Base-by-base conservation (phyloP, 2,797 vertebrate genomes). In the Mormyrus hasselquistii region DNA sequence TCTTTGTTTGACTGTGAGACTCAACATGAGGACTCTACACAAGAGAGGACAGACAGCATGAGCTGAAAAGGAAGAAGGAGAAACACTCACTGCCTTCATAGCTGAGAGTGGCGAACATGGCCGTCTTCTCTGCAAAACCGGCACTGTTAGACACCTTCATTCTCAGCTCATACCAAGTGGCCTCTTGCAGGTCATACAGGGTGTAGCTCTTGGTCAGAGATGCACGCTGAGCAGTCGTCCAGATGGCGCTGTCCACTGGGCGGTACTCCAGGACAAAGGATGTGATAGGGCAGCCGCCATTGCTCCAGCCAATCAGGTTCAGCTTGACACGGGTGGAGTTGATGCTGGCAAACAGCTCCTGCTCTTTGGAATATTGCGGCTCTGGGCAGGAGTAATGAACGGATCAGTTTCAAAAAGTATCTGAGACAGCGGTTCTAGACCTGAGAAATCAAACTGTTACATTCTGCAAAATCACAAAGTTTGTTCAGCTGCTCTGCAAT, bases 71-170 rank as follows among this genome's bases (percentile, higher is more conserved):
- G 38, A 84, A 12, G n/a, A 84, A 4, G 10, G 4, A 4, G 14
- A 7, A 55, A 41, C 88, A 96, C 98, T 98, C 94, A 99, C 98
- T 99, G 93, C 98, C 98, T 0, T 99, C 98, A 0, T 97, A 98
- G 96, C 96, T 99, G 88, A 99, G 96, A 0, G 98, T 99, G 34
- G 98, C 97, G 59, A 99, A 99, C 93, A 97, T 98, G 91, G 97
- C 95, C 82, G 97, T 97, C 93, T 98, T 99, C 96, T 99, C 98
- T 0, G 98, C 97, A 1, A 98, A 97, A 90, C 98, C 98, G 0
- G 98, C 98, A 4, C 98, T 99, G 96, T 99, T 99, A 95, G 97
- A 98, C 89, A 97, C 97, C 53, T 97, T 96, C 98, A 99, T 99
- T 90, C 98, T 97, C 90, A 99, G 96, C 95, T 99, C 97, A 0